Evolutionary conservation across 2,113 vertebrate species (phyloP).

Genomic region (Pterocles orientalis): DNA sequence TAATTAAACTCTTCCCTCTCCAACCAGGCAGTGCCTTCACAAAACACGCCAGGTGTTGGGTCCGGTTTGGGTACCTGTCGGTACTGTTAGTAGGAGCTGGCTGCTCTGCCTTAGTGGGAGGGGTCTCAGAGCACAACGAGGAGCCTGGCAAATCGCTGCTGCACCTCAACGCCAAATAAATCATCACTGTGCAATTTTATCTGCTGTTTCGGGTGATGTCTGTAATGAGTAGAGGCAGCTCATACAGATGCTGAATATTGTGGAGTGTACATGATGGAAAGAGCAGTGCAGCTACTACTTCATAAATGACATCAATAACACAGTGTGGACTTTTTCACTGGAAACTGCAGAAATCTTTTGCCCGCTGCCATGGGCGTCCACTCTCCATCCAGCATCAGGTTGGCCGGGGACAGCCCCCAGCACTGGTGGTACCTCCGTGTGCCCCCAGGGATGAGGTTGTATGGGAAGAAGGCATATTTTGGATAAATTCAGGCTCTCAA

Average conservation of each 20-base stretch:
- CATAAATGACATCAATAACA: not conserved
- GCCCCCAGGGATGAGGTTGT: not conserved
- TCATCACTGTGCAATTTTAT: not conserved
- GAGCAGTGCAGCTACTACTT: not conserved
- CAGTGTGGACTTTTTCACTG: not conserved
- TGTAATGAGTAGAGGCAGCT: not conserved
- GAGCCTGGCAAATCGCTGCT: not conserved
- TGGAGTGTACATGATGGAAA: no score
- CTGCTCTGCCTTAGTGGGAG: not conserved
- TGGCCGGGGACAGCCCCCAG: not conserved
- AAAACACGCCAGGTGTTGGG: not conserved
- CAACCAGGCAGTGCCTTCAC: not conserved
- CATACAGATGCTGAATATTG: rapidly evolving
- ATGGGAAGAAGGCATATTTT: rapidly evolving
- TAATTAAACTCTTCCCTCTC: not conserved
- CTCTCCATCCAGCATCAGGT: not conserved
- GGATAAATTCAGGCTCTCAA: not conserved
- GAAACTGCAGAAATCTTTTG: not conserved
- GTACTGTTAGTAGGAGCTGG: not conserved
- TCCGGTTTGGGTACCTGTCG: rapidly evolving
- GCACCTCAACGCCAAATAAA: not conserved
- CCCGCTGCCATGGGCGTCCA: rapidly evolving
- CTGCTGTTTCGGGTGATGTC: not conserved
- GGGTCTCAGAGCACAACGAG: rapidly evolving
- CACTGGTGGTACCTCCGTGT: not conserved